Conservation (phyloP, 2,113 vertebrate species). For the Ochotona curzoniae region DNA sequence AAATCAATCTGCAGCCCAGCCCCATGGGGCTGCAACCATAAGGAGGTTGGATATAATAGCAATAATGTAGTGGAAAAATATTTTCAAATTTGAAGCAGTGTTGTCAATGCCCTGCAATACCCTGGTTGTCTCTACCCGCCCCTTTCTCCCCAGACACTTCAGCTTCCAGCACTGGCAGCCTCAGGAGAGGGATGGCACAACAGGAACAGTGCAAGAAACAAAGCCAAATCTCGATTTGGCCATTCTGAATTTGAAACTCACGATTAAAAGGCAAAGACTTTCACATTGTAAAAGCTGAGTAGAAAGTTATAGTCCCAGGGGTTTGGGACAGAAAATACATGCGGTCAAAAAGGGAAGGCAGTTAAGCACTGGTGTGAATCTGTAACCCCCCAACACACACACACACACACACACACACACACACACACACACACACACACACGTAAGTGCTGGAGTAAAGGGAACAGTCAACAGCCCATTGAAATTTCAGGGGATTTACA, state of each 20-base stretch:
- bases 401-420: not conserved
- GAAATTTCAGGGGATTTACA: not conserved
- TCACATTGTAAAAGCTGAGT: not conserved
- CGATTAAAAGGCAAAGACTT: constrained; percentile 26
- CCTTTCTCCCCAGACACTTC: constrained; percentile 41
- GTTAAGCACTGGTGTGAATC: not conserved
- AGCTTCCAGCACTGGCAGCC: constrained; percentile 20
- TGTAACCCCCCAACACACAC: too few relatives aligned
- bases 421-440: not conserved
- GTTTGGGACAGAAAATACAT: not conserved
- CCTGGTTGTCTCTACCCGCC: not conserved
- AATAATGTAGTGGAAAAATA: constrained; percentile 47
- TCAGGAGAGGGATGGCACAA: not conserved
- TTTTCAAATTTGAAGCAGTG: constrained; percentile 55
- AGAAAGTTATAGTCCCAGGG: not conserved
- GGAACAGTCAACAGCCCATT: not conserved
- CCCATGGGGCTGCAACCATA: constrained; percentile 11
- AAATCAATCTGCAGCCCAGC: constrained; percentile 62
- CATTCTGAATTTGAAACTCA: constrained; percentile 41
- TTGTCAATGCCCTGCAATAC: not conserved
- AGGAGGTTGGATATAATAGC: constrained; percentile 42
- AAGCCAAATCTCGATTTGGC: constrained; percentile 42
- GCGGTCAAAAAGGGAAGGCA: not conserved
- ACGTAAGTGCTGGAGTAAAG: not conserved
- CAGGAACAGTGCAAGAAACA: constrained; percentile 37